Conservation (phyloP, 2,797 vertebrate genomes). For the Mycteria americana region DNA sequence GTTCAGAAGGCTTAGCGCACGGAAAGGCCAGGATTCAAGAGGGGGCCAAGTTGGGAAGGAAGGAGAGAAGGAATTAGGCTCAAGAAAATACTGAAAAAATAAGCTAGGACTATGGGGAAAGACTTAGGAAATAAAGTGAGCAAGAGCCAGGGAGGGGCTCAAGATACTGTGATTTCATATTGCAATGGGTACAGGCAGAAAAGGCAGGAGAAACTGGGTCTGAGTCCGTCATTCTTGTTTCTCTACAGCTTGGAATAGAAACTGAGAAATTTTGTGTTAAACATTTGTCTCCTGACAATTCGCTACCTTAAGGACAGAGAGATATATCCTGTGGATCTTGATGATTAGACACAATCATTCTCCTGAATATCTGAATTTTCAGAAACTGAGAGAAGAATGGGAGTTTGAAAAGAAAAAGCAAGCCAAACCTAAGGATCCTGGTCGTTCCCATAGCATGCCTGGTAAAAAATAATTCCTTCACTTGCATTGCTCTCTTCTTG, state of each 20-base stretch:
- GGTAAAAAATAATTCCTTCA: neutral
- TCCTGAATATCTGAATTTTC: neutral
- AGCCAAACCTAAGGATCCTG: neutral
- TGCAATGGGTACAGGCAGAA: neutral
- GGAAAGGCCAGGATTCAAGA: neutral
- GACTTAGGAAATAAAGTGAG: neutral
- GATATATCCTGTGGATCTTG: neutral
- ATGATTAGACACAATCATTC: neutral
- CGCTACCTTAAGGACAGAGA: neutral
- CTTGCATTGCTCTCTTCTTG: neutral
- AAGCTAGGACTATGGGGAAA: neutral
- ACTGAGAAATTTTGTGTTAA: neutral
- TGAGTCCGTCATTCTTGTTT: neutral
- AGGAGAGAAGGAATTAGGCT: neutral
- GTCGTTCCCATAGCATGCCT: neutral
- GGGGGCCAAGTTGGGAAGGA: neutral
- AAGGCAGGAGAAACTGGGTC: neutral
- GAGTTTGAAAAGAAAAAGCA: neutral
- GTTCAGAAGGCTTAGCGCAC: neutral
- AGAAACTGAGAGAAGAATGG: neutral
- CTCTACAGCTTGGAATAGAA: neutral
- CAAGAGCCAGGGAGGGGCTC: neutral
- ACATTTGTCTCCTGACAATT: neutral
- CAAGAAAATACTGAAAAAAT: neutral
- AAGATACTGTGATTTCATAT: neutral